Conservation (phyloP, 2,888 invertebrate species). For the Eutolmus rufibarbis region DNA sequence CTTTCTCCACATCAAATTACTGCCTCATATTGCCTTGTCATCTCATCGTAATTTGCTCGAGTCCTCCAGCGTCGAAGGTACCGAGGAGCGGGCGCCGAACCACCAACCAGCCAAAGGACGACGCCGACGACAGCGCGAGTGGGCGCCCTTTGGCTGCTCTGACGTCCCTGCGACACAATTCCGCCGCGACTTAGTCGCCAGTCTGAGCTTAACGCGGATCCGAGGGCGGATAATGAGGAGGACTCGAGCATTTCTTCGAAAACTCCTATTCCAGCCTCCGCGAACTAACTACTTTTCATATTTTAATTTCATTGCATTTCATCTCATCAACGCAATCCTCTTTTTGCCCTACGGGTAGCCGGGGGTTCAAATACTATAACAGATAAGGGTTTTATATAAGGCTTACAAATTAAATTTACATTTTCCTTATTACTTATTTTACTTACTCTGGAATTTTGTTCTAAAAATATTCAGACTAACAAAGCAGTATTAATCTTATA, state of each 20-base stretch:
- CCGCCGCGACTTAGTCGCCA: background rate
- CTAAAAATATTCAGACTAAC: background rate
- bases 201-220: background rate
- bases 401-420: background rate
- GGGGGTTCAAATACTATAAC: background rate
- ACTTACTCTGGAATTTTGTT: background rate
- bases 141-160: background rate
- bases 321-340: background rate
- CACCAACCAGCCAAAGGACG: background rate
- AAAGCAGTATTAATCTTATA: background rate
- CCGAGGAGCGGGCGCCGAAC: background rate
- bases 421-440: background rate
- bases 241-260: background rate
- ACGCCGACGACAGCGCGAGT: background rate
- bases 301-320: background rate
- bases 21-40: constrained; percentile 36
- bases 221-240: background rate
- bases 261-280: background rate
- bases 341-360: background rate
- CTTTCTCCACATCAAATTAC: constrained; percentile 46
- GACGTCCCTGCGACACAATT: background rate
- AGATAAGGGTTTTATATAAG: background rate
- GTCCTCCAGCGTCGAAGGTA: constrained; percentile 37
- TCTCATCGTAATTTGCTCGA: constrained; percentile 34
- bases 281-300: background rate